Evolutionary conservation across 2,888 invertebrate species (phyloP).

Genomic region (Crepidodera aurea): DNA sequence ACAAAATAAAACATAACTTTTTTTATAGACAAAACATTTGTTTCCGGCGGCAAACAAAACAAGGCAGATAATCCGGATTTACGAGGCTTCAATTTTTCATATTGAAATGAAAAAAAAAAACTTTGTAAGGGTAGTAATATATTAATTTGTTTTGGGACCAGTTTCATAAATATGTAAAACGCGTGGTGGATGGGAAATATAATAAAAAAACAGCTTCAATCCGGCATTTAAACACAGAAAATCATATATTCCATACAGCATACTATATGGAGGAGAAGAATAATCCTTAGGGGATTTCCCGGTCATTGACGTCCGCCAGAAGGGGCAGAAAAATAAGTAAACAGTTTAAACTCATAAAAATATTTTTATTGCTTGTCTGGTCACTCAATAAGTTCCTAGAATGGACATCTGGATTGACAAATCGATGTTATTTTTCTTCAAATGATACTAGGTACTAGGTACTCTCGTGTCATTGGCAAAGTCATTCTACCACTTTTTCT

Average conservation of each 20-base stretch:
- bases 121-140: constrained; percentile 4
- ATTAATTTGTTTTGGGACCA: constrained; percentile 14
- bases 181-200: background rate
- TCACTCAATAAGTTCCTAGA: too few relatives aligned
- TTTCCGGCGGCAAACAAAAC: constrained; percentile 16
- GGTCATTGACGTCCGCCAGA: background rate
- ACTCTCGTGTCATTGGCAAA: too few relatives aligned
- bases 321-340: background rate
- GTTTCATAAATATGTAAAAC: constrained; percentile 17
- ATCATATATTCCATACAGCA: background rate
- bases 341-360: too few relatives aligned
- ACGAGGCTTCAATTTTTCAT: constrained; percentile 25
- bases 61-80: constrained; percentile 19
- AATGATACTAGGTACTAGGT: too few relatives aligned
- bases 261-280: background rate
- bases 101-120: constrained; percentile 24
- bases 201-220: constrained; percentile 11
- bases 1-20: constrained; percentile 23
- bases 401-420: background rate
- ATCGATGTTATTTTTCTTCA: too few relatives aligned
- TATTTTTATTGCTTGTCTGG: too few relatives aligned
- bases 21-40: constrained; percentile 24
- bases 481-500: too few relatives aligned
- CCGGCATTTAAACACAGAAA: background rate
- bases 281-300: background rate